These are phyloP conservation scores for Pachyrhynchus sulphureomaculatus DNA, from an alignment of 1,140 invertebrate species.

Conservation along the genomic window DNA sequence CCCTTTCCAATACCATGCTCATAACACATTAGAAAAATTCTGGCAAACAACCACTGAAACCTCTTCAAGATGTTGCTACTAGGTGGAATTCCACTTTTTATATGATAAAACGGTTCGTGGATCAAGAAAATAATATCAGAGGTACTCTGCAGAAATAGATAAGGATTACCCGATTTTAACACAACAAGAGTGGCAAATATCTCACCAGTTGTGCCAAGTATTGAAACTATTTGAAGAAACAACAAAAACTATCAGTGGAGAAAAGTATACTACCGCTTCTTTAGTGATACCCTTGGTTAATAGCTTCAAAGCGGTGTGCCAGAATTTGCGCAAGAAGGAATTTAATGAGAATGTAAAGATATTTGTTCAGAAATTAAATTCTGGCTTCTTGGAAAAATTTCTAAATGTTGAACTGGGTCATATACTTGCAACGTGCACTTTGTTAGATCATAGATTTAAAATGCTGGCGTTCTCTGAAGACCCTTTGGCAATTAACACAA, in stretches of 20 bases:
- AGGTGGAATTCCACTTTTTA: slow-evolving; percentile 48
- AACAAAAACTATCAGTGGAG: slow-evolving; percentile 37
- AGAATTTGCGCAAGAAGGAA: too few species aligned
- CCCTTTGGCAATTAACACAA: slow-evolving; percentile 13
- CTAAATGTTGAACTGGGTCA: slow-evolving; percentile 24
- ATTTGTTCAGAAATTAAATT: background rate
- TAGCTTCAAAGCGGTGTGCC: too few species aligned
- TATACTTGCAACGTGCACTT: slow-evolving; percentile 20
- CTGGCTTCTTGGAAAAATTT: background rate
- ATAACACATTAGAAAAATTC: slow-evolving; percentile 23
- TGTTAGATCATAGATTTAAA: slow-evolving; percentile 33
- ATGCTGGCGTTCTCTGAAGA: slow-evolving; percentile 6
- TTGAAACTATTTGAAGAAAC: slow-evolving; percentile 38
- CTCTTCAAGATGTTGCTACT: slow-evolving; percentile 44
- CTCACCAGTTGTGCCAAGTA: slow-evolving; percentile 33
- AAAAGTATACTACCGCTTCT: slow-evolving; percentile 39
- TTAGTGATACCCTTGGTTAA: slow-evolving; percentile 10
- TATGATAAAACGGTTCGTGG: slow-evolving; percentile 46
- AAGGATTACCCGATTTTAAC: slow-evolving; percentile 1
- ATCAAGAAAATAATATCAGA: slow-evolving; percentile 27
- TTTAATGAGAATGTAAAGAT: too few species aligned
- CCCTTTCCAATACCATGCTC: slow-evolving; percentile 33
- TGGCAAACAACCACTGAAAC: slow-evolving; percentile 14
- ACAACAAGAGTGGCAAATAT: slow-evolving; percentile 39
- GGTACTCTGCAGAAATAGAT: too few species aligned